Base-by-base conservation (phyloP, 1,140 invertebrate species). In the Calliphora vicina region DNA sequence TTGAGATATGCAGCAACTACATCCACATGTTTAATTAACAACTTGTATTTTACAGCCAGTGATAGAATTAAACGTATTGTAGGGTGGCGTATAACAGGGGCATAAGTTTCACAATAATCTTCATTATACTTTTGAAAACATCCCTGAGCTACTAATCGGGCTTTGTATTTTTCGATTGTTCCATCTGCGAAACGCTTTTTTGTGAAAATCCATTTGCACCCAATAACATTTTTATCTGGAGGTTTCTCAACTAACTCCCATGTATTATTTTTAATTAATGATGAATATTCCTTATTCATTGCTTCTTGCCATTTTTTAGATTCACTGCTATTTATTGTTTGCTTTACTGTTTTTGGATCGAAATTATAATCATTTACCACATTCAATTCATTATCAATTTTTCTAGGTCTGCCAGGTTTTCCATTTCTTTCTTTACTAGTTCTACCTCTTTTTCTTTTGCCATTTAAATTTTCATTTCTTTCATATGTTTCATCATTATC, bases 1-100 rank as follows among this genome's bases (percentile, higher is more conserved):
- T 92, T 88, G 83, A 91, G 86, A 85, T 91, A 92, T 0, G 91
- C 91, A 23, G 90, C 90, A 72, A 23, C 25, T 5, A 67, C 61
- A 23, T 67, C 61, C 8, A 67, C 25, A 23, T 67, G 61, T 5
- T 67, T 67, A 23, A 67, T 12, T 23, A 67, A 67, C 20, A 67
- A 67, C 61, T 67, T 23, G 25, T 23, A 67, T 87, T 87, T 2
- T 80, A 82, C 87, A 84, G 90, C 86, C 84, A 91, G 42, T 1
- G 88, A 84, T 2, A 92, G 83, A 25, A 92, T 43, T 23, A 88
- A 73, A 80, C 91, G 82, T 35, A 92, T 83, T 26, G 83, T 73
- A 10, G 61, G n/a, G 42, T 83, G 81, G 72, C 27, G 78, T 25
- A 82, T 26, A 4, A 82, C 71, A 5, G 80, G 83, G 5, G 80